phyloP scores from a whole-genome alignment of 2,888 invertebrate genomes.

The Galerucella pusilla region DNA sequence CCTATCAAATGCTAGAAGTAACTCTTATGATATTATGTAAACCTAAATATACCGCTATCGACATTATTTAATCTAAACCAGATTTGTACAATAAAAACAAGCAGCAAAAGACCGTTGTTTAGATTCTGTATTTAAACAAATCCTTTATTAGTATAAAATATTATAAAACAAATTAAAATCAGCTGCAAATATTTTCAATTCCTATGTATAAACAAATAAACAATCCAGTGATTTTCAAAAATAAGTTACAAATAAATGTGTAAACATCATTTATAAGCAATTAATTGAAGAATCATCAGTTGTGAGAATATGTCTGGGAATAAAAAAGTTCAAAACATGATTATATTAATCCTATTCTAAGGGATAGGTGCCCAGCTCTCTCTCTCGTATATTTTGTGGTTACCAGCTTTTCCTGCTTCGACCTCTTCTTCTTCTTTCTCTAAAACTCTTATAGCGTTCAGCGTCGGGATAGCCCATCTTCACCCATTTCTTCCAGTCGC shows the following conservation, averaged over 20 bases:
- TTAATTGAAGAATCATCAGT: not conserved
- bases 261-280: not conserved
- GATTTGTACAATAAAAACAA: not conserved
- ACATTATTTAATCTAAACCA: not conserved
- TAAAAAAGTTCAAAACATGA: too few species aligned
- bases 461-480: too few species aligned
- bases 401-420: too few species aligned
- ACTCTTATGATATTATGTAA: too few species aligned
- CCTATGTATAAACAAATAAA: conserved; percentile 24
- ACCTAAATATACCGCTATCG: not conserved
- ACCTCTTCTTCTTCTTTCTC: too few species aligned
- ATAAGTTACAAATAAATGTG: not conserved
- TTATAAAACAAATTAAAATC: conserved; percentile 22
- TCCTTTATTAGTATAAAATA: not conserved
- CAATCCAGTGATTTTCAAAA: not conserved
- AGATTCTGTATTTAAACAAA: conserved; percentile 12
- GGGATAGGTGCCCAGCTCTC: too few species aligned
- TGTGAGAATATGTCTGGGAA: not conserved
- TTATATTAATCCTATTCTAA: too few species aligned
- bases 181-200: conserved; percentile 26
- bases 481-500: too few species aligned
- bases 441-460: too few species aligned
- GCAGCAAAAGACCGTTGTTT: not conserved
- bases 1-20: too few species aligned
- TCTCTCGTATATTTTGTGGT: too few species aligned